Conservation (phyloP, 2,888 invertebrate genomes). For the Conomelus anceps region DNA sequence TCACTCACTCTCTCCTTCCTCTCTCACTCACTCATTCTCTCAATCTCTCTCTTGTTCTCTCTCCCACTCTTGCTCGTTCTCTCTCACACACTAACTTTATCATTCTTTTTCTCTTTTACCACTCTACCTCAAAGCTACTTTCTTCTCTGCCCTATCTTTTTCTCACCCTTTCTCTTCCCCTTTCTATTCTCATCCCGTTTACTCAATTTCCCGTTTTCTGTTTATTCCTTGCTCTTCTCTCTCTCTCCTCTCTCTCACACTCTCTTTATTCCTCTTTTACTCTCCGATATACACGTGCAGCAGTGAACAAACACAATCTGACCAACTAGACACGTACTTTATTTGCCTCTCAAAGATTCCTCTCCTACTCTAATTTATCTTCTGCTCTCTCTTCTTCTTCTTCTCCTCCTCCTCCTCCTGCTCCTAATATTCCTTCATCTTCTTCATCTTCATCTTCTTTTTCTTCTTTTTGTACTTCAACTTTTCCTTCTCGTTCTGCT, state of each 20-base stretch:
- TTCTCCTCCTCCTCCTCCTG: slow-evolving; percentile 6
- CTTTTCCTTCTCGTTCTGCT: not conserved
- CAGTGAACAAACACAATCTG: no score
- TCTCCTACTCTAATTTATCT: not conserved
- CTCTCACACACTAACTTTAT: not conserved
- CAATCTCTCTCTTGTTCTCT: not conserved
- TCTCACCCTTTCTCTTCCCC: not conserved
- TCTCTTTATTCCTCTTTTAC: not conserved
- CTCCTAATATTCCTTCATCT: not conserved
- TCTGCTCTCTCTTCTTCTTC: not conserved
- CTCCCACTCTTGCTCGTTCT: no score
- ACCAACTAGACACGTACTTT: no score
- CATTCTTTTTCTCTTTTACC: not conserved
- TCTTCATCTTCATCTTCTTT: not conserved
- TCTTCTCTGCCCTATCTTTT: not conserved
- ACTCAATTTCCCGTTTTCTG: no score
- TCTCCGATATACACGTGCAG: not conserved
- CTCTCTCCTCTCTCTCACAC: not conserved
- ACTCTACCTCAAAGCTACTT: not conserved
- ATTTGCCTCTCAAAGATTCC: no score
- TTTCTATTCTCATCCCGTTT: not conserved
- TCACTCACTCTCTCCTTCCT: slow-evolving; percentile 8
- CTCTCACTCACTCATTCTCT: not conserved
- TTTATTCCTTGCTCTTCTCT: no score
- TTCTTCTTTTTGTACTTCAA: not conserved